Conservation (phyloP, 2,888 invertebrate species). For the Tupiocoris notatus region DNA sequence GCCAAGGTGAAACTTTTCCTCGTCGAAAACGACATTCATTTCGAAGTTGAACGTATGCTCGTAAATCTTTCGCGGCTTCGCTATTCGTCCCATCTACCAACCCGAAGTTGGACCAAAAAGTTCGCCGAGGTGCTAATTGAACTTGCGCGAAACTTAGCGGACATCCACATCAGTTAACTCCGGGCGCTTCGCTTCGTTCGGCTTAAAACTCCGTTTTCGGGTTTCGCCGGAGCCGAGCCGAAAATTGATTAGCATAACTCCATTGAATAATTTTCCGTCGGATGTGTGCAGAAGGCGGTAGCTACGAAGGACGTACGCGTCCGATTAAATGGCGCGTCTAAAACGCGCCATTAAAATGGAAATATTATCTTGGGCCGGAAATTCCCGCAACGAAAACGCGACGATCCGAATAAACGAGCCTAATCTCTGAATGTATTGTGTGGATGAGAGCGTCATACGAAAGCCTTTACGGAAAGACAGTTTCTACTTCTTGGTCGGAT, state of each 20-base stretch:
- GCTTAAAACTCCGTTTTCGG: background rate
- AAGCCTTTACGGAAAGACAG: too few relatives aligned
- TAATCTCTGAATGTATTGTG: too few relatives aligned
- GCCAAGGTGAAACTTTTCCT: too few relatives aligned
- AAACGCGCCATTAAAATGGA: background rate
- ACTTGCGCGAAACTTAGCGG: background rate
- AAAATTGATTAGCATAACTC: background rate
- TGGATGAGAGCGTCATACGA: too few relatives aligned
- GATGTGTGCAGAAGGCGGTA: background rate
- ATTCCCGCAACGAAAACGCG: too few relatives aligned
- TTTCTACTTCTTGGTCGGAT: too few relatives aligned
- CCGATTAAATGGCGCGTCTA: background rate
- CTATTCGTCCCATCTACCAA: background rate
- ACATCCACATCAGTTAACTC: background rate
- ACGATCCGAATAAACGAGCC: too few relatives aligned
- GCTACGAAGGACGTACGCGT: background rate
- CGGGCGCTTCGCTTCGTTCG: background rate
- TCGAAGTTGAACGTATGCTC: background rate
- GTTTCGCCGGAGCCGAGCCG: background rate
- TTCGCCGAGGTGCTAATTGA: background rate
- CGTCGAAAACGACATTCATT: background rate
- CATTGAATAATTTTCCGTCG: background rate
- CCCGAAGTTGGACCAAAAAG: background rate
- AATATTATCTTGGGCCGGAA: background rate
- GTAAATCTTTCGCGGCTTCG: background rate